Conservation (phyloP, 1,140 invertebrate genomes). For the Habropoda laboriosa region DNA sequence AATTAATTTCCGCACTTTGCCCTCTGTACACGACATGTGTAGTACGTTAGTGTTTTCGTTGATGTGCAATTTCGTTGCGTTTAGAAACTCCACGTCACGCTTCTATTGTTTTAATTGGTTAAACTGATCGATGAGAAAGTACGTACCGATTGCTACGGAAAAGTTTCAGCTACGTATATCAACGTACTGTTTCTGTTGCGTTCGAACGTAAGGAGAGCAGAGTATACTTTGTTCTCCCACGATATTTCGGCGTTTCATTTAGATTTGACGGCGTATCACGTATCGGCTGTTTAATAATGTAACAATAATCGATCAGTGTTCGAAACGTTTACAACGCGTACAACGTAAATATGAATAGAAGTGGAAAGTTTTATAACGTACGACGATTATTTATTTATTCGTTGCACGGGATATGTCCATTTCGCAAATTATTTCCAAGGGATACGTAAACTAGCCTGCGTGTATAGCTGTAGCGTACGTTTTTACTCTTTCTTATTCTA, state of each 20-base stretch:
- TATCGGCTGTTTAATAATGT: background rate
- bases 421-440: background rate
- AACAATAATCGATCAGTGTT: background rate
- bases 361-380: background rate
- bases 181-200: background rate
- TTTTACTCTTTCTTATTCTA: background rate
- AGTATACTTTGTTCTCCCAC: background rate
- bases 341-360: background rate
- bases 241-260: background rate
- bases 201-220: rapidly evolving
- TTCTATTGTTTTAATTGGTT: slow-evolving; percentile 24
- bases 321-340: background rate
- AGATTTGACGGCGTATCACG: background rate
- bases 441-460: background rate
- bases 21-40: too few relatives aligned
- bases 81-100: background rate
- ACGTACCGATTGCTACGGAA: background rate
- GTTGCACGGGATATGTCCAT: background rate
- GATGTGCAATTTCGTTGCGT: background rate
- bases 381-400: background rate
- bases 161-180: background rate
- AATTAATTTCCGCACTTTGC: slow-evolving; percentile 13
- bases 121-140: slow-evolving; percentile 2
- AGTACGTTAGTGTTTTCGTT: background rate
- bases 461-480: background rate